A percentile compares a stretch with the other conserved stretches of the same genome.
Conservation (phyloP, 2,888 invertebrate genomes). For the Chalcis sispes region DNA sequence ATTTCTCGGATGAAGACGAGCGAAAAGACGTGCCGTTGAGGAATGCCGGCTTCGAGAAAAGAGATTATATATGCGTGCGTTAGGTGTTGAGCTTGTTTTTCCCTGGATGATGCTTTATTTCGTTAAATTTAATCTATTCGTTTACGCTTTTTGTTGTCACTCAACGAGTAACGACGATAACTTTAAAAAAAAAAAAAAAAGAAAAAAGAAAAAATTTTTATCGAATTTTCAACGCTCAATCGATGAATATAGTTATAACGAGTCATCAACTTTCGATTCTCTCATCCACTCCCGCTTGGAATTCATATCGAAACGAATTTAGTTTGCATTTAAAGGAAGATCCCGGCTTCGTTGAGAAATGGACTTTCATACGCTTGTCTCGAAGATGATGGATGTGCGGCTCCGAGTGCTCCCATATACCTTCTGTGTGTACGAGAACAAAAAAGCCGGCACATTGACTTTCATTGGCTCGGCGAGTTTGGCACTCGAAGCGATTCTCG, state of each 20-base stretch:
- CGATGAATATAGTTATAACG: constrained; percentile 45
- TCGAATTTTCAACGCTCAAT: too few relatives aligned
- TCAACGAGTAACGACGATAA: not conserved
- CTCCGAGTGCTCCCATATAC: not conserved
- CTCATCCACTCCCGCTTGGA: constrained; percentile 14
- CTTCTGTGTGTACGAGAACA: not conserved
- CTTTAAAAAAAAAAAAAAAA: not conserved
- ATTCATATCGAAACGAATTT: constrained; percentile 30
- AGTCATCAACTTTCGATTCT: constrained; percentile 42
- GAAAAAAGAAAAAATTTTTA: not conserved
- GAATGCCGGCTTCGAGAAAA: constrained; percentile 3
- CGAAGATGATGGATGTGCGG: constrained; percentile 40
- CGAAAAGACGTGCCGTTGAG: constrained; percentile 33
- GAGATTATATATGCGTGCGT: not conserved
- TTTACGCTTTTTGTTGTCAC: too few relatives aligned
- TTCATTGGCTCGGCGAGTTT: constrained; percentile 47
- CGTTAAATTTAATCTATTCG: too few relatives aligned
- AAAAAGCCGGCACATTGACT: constrained; percentile 51
- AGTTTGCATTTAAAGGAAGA: constrained; percentile 34
- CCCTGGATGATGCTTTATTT: too few relatives aligned
- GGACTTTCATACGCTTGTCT: constrained; percentile 49
- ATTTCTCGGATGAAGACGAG: constrained; percentile 44
- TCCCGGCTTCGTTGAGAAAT: constrained; percentile 41
- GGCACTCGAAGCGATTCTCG: constrained; percentile 32
- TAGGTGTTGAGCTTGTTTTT: not conserved